phyloP scores from a whole-genome alignment of 2,797 vertebrate genomes.

The Alectoris magna region DNA sequence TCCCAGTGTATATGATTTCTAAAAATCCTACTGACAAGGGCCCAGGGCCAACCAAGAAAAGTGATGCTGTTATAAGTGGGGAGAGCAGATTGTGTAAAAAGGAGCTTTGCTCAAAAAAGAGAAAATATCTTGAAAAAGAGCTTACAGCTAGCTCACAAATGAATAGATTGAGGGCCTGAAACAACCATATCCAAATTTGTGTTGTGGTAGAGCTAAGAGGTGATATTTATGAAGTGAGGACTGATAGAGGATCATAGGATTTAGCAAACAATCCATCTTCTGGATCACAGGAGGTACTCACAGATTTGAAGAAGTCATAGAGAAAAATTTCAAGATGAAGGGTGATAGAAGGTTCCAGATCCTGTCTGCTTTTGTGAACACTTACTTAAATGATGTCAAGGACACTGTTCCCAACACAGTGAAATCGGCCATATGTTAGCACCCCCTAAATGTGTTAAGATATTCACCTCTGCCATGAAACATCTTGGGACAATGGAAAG shows the following conservation, averaged over 20 bases:
- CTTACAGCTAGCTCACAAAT: neutral
- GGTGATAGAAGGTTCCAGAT: slow-evolving; percentile 7
- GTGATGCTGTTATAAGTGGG: neutral
- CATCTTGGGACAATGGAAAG: slow-evolving; percentile 45
- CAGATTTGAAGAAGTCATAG: neutral
- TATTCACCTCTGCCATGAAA: slow-evolving; percentile 59
- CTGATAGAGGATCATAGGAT: neutral
- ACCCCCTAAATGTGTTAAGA: slow-evolving; percentile 28
- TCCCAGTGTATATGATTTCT: neutral
- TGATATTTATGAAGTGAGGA: neutral
- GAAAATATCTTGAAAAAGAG: neutral
- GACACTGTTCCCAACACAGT: neutral
- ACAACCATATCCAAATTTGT: neutral
- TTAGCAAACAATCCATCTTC: slow-evolving; percentile 4
- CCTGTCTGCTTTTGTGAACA: neutral
- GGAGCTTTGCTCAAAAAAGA: neutral
- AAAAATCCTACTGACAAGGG: neutral
- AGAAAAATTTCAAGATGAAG: neutral
- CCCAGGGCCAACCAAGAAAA: neutral
- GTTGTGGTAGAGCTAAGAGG: slow-evolving; percentile 5
- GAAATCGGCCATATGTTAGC: slow-evolving; percentile 37
- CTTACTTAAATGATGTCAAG: slow-evolving; percentile 31
- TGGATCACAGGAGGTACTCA: neutral
- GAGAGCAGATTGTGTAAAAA: neutral
- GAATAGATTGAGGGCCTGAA: neutral